Percentiles rank a stretch among this genome's conserved stretches.
phyloP scores from a whole-genome alignment of 2,113 vertebrate genomes.

The Rissa tridactyla region DNA sequence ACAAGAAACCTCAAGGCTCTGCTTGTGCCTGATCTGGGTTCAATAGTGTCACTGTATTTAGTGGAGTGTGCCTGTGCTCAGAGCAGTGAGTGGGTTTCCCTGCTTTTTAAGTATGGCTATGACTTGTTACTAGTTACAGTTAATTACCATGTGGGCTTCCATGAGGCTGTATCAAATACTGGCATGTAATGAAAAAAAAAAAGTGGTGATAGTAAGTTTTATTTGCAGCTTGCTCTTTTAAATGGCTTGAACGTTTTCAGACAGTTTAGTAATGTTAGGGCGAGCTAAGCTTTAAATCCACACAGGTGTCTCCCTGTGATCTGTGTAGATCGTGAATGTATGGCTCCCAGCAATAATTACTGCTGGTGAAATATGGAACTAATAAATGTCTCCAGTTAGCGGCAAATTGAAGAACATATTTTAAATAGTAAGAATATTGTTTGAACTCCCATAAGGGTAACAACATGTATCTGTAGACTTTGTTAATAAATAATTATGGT shows the following conservation, averaged over 20 bases:
- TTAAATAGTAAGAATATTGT: not conserved
- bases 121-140: not conserved
- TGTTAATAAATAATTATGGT: conserved; percentile 5
- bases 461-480: not conserved
- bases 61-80: not conserved
- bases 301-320: conserved; percentile 6
- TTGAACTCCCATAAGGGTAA: not conserved
- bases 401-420: not conserved
- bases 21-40: not conserved
- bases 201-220: not conserved
- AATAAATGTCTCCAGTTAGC: not conserved
- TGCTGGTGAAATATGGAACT: not conserved
- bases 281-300: not conserved
- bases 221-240: not conserved
- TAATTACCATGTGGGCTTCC: not conserved
- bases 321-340: not conserved
- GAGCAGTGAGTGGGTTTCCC: not conserved
- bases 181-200: not conserved
- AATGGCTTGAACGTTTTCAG: not conserved
- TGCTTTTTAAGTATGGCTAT: not conserved
- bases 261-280: not conserved
- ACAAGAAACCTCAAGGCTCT: not conserved
- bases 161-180: not conserved
- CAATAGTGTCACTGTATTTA: accelerated
- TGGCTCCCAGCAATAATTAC: conserved; percentile 23